Evolutionary conservation across 35 echinoderm and acorn worm species (phyloP), one percentile per base, ranked within the genome.

Genomic region (Anneissia japonica): DNA sequence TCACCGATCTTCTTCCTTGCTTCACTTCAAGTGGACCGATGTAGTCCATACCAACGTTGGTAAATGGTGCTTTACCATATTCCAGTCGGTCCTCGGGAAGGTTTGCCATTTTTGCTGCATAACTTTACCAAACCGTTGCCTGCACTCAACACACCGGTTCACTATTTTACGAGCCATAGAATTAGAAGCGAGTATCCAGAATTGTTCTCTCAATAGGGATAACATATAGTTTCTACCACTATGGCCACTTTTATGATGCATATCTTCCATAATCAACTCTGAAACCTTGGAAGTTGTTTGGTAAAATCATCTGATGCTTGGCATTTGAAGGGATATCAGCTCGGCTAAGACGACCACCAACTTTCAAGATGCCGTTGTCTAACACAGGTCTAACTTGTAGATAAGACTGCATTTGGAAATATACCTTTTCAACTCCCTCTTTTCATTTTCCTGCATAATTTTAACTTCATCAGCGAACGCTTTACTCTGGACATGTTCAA

Each of bases 321-420:
- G 74, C 75, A 34, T 90, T 74, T 14, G 32, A 38, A 34, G 88
- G 74, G 23, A 90, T 17, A 2, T 35, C 34, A 23, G 88, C 72
- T 51, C 39, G 39, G 43, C 46, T 79, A n/a, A 85, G 45, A 6
- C 89, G 43, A 32, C 89, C 89, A 55, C 89, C 89, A 33, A 90
- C 82, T 30, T 82, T 74, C 35, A 90, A 39, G 1, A 90, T 26
- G 0, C 82, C 82, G 16, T 85, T 76, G 4, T 64, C 21, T 23
- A 90, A 16, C 0, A 35, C 23, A 64, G 81, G 74, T 90, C 36
- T 12, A 90, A 28, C 38, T 73, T 85, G 30, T 41, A 76, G 9
- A 83, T 0, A 17, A 72, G 38, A 56, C 88, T 89, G 23, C 64
- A 35, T 19, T 33, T 77, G n/a, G 10, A 9, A 0, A 81, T 23